Percentiles rank a stretch among this genome's conserved stretches.
These are phyloP conservation scores for human (Homo sapiens) DNA, from an alignment of 2,113 vertebrate species.

Conservation along the genomic window GRCh38 chr14:105252001-105252500, in stretches of 20 bases:
- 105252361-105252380: neutral
- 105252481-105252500: neutral
- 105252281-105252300: too few relatives aligned
- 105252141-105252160: fast-evolving
- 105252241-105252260: too few relatives aligned
- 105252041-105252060: neutral
- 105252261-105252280: too few relatives aligned
- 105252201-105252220: too few relatives aligned
- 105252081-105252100: neutral
- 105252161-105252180: neutral
- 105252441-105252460: neutral
- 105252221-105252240: too few relatives aligned
- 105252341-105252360: neutral
- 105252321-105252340: too few relatives aligned
- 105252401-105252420: fast-evolving
- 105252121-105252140: too few relatives aligned
- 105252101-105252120: too few relatives aligned
- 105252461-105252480: neutral
- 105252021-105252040: fast-evolving
- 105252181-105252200: neutral
- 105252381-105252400: fast-evolving
- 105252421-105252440: neutral
- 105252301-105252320: too few relatives aligned
- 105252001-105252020: neutral
- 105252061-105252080: too few relatives aligned